Base-by-base conservation (phyloP, 2,888 invertebrate species). In the Eilema caniola region DNA sequence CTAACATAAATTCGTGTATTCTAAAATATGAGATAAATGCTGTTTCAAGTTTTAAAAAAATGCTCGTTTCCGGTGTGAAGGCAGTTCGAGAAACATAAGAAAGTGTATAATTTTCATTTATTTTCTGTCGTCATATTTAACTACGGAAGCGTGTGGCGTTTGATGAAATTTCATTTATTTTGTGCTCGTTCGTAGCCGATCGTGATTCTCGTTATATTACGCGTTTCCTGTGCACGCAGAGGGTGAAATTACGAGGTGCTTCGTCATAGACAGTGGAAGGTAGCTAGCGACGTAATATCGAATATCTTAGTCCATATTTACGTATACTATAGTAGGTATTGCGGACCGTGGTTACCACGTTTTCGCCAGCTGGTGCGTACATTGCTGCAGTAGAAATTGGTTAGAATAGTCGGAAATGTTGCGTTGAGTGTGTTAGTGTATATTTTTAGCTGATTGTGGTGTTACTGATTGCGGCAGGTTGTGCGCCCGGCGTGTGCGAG, bases 321-420 rank as follows among this genome's bases (percentile, higher is more conserved):
- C 88, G 82, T 90, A 88, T 88, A 81, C 85, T 85, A 86, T 88
- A 90, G 86, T 87, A 89, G 84, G 82, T 88, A 87, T 86, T 79
- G 82, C 87, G 86, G 86, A 85, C 84, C 85, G 88, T 89, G 90
- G 88, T 88, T 86, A 94, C 94, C 95, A 95, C 95, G 95, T 95
- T 95, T 94, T 93, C 86, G 91, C 94, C 95, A 95, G 94, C 95
- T 95, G 95, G 95, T 93, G 90, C 89, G 92, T 92, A 90, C 90
- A 88, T 88, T 90, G 88, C 88, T 86, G 88, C 84, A 86, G 88
- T 87, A 86, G 86, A 88, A 87, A 87, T 92, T 89, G 89, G 88
- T 90, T 92, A 89, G 86, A 88, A 85, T 86, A 86, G 83, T 87
- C 82, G 78, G 80, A 76, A 77, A 82, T 78, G 74, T 80, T 78